Conservation (phyloP, 2,797 vertebrate species). For the Sebastes reedi region DNA sequence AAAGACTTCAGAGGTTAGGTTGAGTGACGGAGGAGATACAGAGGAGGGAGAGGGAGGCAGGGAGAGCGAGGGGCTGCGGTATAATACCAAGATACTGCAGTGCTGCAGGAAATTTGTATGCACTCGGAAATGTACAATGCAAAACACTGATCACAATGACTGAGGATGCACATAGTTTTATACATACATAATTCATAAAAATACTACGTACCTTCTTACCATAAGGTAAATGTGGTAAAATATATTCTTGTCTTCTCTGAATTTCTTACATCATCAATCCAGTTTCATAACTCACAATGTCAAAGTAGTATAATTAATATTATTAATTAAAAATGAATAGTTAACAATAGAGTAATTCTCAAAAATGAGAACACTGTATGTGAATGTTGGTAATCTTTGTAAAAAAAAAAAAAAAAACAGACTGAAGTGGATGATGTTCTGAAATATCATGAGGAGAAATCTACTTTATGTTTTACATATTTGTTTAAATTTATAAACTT, state of each 20-base stretch:
- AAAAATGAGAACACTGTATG: constrained; percentile 44
- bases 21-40: constrained; percentile 58
- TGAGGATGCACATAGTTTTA: constrained; percentile 68
- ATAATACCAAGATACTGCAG: constrained; percentile 71
- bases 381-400: constrained; percentile 50
- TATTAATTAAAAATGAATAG: constrained; percentile 31
- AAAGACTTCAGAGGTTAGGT: constrained; percentile 53
- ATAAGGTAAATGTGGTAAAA: constrained; percentile 41
- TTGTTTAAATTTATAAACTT: constrained; percentile 66
- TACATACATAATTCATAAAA: constrained; percentile 55
- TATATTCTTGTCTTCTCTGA: constrained; percentile 53
- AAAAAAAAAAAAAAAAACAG: constrained; percentile 3
- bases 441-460: constrained; percentile 55
- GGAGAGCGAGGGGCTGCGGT: constrained; percentile 60
- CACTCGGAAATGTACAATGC: constrained; percentile 68
- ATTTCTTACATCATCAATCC: constrained; percentile 63
- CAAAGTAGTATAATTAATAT: constrained; percentile 49
- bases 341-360: constrained; percentile 45
- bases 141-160: constrained; percentile 65
- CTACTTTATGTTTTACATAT: constrained; percentile 57
- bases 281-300: constrained; percentile 56
- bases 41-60: constrained; percentile 49
- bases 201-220: constrained; percentile 60
- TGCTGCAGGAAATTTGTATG: constrained; percentile 70
- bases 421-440: constrained; percentile 25